Evolutionary conservation across 1,140 invertebrate genomes (phyloP), one percentile per base, ranked within the genome.

Genomic region (Mamestra configurata): DNA sequence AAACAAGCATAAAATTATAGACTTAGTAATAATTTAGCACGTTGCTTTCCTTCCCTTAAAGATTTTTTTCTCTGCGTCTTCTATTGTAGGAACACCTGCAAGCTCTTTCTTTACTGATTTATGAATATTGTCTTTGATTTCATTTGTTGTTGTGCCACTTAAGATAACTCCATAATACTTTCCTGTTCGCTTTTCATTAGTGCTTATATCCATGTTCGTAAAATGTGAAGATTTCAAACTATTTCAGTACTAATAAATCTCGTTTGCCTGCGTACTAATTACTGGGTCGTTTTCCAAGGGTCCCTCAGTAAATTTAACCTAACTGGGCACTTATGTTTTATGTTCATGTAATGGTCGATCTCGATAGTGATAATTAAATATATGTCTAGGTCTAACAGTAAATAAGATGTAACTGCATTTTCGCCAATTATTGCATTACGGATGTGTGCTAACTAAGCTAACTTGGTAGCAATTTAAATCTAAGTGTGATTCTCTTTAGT

Each of bases 221-320:
- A 13, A 20, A 18, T 66, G 7, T 37, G 8, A 7, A 35, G 3
- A 20, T 4, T 40, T 66, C 18, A 66, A 66, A 37, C 35, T 8
- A 59, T 31, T 66, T 40, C 40, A 40, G 35, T 66, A 66, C 35
- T 31, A 40, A 20, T 66, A 40, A 40, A 40, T 66, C 35, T 66
- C 15, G 7, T 5, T 3, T 37, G 18, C n/a, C 27, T 66, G 11
- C 55, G 24, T 59, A 31, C 22, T 66, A 35, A 66, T 66, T 18
- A 64, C 59, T 40, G 35, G 35, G 22, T 57, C 22, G 53, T 13
- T 66, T 66, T 22, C 59, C 59, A 40, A 64, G n/a, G 35, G 40
- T 22, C 20, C 8, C 13, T 8, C 6, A 10, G 61, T 66, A 66
- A 66, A 66, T 66, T 18, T 40, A 20, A 66, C 1, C 18, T 40